A percentile compares a stretch with the other conserved stretches of the same genome.
phyloP scores from a whole-genome alignment of 2,888 invertebrate species.

The Chydorus sphaericus region DNA sequence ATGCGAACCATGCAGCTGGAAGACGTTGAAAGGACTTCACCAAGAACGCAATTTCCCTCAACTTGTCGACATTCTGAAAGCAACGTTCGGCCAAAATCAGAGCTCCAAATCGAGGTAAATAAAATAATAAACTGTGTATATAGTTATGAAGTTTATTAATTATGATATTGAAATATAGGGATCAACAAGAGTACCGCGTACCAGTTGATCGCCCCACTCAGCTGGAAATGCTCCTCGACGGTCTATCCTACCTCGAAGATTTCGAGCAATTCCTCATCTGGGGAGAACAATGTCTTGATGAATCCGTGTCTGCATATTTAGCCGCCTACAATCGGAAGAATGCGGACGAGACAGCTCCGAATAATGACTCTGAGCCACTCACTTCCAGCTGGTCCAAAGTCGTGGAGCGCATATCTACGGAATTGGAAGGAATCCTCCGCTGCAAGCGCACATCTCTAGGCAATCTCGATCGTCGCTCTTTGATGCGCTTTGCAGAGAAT shows the following conservation, averaged over 20 bases:
- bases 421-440: neutral
- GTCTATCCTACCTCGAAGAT: conserved; percentile 46
- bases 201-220: conserved; percentile 24
- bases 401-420: neutral
- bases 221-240: conserved; percentile 43
- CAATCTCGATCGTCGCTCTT: neutral
- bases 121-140: neutral
- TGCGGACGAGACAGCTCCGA: conserved; percentile 10
- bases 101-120: neutral
- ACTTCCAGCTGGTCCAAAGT: conserved; percentile 8
- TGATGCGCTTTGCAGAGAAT: conserved; percentile 4
- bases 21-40: conserved; percentile 49
- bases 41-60: conserved; percentile 47
- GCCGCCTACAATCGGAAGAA: neutral
- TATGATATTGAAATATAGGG: neutral
- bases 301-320: neutral
- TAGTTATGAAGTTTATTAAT: neutral
- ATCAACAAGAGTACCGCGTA: neutral
- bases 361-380: neutral
- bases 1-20: conserved; percentile 30
- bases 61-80: conserved; percentile 47
- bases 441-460: neutral
- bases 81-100: conserved; percentile 39
- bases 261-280: conserved; percentile 25
- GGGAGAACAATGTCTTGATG: conserved; percentile 8